phyloP scores from a whole-genome alignment of 2,888 invertebrate genomes.

The Eristalinus aeneus region DNA sequence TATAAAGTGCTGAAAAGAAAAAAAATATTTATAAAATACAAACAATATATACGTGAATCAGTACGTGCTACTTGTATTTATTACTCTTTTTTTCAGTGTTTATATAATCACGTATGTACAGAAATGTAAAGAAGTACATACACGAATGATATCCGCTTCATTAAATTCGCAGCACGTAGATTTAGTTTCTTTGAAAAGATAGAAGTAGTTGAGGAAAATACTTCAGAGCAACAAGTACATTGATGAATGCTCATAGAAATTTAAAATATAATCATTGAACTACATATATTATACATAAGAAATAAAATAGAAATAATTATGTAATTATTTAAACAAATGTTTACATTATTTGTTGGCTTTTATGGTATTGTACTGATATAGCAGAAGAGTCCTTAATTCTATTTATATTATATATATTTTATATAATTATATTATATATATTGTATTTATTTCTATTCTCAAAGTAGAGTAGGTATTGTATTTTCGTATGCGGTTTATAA shows the following conservation, averaged over 20 bases:
- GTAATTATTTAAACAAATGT: too few relatives aligned
- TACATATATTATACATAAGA: too few relatives aligned
- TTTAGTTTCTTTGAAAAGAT: constrained; percentile 37
- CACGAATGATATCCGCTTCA: constrained; percentile 42
- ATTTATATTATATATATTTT: too few relatives aligned
- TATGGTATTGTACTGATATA: too few relatives aligned
- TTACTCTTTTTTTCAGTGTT: neutral
- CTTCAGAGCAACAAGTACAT: neutral
- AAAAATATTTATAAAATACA: constrained; percentile 8
- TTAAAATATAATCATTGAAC: neutral
- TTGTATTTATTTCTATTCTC: too few relatives aligned
- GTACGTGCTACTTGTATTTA: neutral
- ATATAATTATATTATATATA: too few relatives aligned
- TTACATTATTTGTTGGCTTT: too few relatives aligned
- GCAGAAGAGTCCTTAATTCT: too few relatives aligned
- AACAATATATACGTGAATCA: neutral
- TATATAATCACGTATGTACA: neutral
- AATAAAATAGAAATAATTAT: too few relatives aligned
- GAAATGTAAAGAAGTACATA: neutral
- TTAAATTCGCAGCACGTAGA: constrained; percentile 54
- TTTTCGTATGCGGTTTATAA: too few relatives aligned
- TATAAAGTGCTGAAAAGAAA: too few relatives aligned
- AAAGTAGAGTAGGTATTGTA: too few relatives aligned
- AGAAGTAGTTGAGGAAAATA: neutral
- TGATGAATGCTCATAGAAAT: neutral